Base-by-base conservation (phyloP, 2,888 invertebrate species). In the Hypercompe scribonia region DNA sequence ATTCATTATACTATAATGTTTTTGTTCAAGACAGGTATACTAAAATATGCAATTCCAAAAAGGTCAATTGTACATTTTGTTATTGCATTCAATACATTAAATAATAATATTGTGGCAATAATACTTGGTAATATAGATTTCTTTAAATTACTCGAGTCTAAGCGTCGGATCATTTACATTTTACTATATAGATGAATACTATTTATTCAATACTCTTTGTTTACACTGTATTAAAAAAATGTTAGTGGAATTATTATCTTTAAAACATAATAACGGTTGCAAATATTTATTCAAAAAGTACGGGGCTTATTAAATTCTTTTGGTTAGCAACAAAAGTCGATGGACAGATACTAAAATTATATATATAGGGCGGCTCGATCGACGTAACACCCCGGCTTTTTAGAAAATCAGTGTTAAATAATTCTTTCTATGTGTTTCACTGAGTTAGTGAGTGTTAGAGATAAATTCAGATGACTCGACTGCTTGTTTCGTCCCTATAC, bases 11-110 rank as follows among this genome's bases (percentile, higher is more conserved):
- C 58, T 58, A 13, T 13, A 15, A 28, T 13, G 58, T 58, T 58
- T 24, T 58, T 58, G 34, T 34, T 33, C 65, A 65, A 31, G 21
- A 73, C 70, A 63, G 50, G 70, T 70, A 64, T 74, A 64, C n/a
- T 70, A 74, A 64, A 67, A 74, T 34, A 54, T 46, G 46, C 18
- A 64, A 70, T 70, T 70, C 54, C 15, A 42, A 61, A 72, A 72
- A 72, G 67, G 67, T 67, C 71, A 67, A 28, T 15, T 4, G 58
- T 58, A 3, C 4, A 15, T 28, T 58, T 28, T 46, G 21, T 46
- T 46, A 28, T 54, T 28, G 28, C 28, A 58, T 58, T 15, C 58
- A 28, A 58, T 58, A 58, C 28, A 28, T 13, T 15, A 15, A 58
- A 58, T 58, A 58, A 58, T 28, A 28, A n/a, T n/a, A n/a, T n/a